Percentiles rank a stretch among this genome's conserved stretches.
These are phyloP conservation scores for Drosophila kuntzei DNA, from an alignment of 2,888 invertebrate genomes.

Conservation along the genomic window DNA sequence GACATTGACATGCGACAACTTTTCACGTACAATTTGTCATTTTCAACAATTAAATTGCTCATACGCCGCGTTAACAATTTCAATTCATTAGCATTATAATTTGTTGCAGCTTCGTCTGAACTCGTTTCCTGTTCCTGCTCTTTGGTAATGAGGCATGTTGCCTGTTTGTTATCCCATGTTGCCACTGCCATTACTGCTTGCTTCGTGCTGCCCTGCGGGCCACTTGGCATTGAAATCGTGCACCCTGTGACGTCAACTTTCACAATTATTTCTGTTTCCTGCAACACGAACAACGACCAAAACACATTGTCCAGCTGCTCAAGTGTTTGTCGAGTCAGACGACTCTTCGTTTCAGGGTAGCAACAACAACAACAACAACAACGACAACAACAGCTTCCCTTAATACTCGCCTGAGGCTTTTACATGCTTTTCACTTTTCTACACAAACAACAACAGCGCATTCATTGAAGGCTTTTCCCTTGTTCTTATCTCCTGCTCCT, in stretches of 20 bases:
- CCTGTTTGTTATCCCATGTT: slow-evolving; percentile 22
- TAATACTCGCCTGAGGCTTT: slow-evolving; percentile 62
- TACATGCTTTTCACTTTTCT: slow-evolving; percentile 76
- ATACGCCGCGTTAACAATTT: slow-evolving; percentile 68
- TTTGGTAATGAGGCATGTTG: slow-evolving; percentile 52
- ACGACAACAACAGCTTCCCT: slow-evolving; percentile 8
- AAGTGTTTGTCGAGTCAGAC: slow-evolving; percentile 70
- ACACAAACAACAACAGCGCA: slow-evolving; percentile 43
- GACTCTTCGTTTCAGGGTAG: slow-evolving; percentile 17
- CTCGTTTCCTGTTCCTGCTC: slow-evolving; percentile 46
- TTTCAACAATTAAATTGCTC: slow-evolving; percentile 68
- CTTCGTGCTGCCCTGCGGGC: slow-evolving; percentile 56
- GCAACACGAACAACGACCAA: slow-evolving; percentile 28
- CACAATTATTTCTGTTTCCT: slow-evolving; percentile 61
- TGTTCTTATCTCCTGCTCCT: background rate
- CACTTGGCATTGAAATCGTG: slow-evolving; percentile 61
- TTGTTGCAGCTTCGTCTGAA: slow-evolving; percentile 11
- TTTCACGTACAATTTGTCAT: slow-evolving; percentile 44
- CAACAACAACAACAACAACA: slow-evolving; percentile 19
- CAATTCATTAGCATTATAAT: slow-evolving; percentile 77
- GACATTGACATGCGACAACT: slow-evolving; percentile 69
- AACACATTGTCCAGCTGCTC: slow-evolving; percentile 73
- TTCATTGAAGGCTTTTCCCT: background rate
- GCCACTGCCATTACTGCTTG: background rate
- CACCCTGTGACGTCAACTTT: slow-evolving; percentile 38